Percentiles rank a stretch among this genome's conserved stretches.
phyloP scores from a whole-genome alignment of 2,888 invertebrate genomes.

The Malachius bipustulatus region DNA sequence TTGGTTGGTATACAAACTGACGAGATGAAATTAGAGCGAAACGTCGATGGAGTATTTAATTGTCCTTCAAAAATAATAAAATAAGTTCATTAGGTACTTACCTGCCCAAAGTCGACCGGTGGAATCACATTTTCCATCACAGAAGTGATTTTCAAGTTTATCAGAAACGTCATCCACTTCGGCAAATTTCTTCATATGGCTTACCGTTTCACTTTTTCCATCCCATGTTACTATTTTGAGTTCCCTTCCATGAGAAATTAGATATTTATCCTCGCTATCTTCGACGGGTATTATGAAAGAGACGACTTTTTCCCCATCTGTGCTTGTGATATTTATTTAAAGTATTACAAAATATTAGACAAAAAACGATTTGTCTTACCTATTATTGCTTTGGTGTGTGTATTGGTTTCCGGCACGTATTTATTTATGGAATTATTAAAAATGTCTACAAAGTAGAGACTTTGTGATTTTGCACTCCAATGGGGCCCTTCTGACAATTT shows the following conservation, averaged over 20 bases:
- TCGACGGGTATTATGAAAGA: constrained; percentile 51
- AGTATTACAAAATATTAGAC: not conserved
- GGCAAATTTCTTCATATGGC: constrained; percentile 37
- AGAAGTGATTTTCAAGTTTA: constrained; percentile 43
- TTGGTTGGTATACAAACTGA: no score
- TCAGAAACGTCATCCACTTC: constrained; percentile 43
- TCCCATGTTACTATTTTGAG: constrained; percentile 51
- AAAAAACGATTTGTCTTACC: no score
- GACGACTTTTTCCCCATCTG: constrained; percentile 17
- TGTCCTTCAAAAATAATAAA: no score
- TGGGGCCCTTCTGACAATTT: constrained; percentile 57
- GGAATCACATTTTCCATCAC: constrained; percentile 66
- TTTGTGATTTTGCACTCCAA: constrained; percentile 48
- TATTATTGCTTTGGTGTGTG: constrained; percentile 12
- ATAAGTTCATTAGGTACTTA: no score
- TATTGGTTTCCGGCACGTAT: constrained; percentile 16
- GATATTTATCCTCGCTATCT: constrained; percentile 45
- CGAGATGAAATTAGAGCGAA: no score
- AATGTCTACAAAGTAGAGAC: constrained; percentile 53
- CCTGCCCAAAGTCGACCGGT: constrained; percentile 59
- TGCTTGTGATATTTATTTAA: constrained; percentile 4
- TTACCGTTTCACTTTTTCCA: constrained; percentile 40
- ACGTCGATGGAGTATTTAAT: no score
- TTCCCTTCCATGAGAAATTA: constrained; percentile 45
- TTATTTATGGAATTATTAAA: constrained; percentile 14